Conservation (phyloP, 2,888 invertebrate genomes). For the Nymphalis c-album region DNA sequence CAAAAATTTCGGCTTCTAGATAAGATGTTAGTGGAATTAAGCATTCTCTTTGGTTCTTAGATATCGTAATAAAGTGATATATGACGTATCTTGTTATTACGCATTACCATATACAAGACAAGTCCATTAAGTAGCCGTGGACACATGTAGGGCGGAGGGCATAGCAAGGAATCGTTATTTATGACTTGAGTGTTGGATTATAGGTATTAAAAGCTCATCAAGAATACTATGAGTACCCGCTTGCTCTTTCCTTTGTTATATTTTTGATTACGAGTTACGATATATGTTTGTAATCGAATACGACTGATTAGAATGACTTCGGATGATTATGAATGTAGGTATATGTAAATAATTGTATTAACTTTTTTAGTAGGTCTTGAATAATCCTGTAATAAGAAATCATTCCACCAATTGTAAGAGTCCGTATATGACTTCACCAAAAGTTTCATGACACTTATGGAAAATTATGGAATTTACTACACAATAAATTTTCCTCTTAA, state of each 20-base stretch:
- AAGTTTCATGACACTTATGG: too few relatives aligned
- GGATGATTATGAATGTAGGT: too few relatives aligned
- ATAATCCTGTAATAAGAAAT: too few relatives aligned
- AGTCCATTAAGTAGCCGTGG: conserved; percentile 71
- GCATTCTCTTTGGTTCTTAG: conserved; percentile 54
- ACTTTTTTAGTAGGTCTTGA: too few relatives aligned
- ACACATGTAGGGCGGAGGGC: conserved; percentile 52
- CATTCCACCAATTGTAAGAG: too few relatives aligned
- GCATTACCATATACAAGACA: conserved; percentile 80
- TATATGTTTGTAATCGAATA: too few relatives aligned
- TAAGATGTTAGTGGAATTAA: conserved; percentile 58
- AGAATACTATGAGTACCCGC: not conserved
- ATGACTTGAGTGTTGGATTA: conserved; percentile 14
- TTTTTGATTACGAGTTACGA: not conserved
- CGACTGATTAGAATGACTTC: too few relatives aligned
- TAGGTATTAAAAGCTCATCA: conserved; percentile 10
- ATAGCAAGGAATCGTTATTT: conserved; percentile 29
- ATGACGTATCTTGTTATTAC: conserved; percentile 63
- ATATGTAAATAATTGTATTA: too few relatives aligned
- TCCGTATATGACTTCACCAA: too few relatives aligned
- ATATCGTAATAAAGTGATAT: conserved; percentile 67
- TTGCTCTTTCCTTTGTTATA: not conserved
- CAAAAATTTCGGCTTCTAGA: conserved; percentile 58
- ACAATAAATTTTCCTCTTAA: too few relatives aligned
- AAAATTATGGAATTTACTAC: too few relatives aligned